These are phyloP conservation scores for Congeria kusceri DNA, from an alignment of 2,888 invertebrate species.

Conservation along the genomic window DNA sequence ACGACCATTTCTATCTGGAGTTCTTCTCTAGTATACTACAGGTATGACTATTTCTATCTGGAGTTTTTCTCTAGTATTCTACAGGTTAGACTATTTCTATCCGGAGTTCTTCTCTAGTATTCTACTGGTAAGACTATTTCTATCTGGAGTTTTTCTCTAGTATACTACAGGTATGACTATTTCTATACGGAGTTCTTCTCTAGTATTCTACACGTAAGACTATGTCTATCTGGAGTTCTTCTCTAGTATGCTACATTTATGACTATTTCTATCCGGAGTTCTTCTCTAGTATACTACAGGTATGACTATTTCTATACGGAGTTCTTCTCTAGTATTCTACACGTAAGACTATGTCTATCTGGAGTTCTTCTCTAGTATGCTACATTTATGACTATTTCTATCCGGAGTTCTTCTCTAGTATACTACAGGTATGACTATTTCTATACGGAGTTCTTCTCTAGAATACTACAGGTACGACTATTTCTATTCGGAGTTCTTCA, in stretches of 20 bases:
- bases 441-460: no score
- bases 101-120: no score
- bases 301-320: conserved; percentile 93
- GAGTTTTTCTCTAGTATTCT: conserved; percentile 93
- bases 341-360: conserved; percentile 87
- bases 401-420: conserved; percentile 93
- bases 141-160: conserved; percentile 94
- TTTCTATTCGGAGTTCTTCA: conserved; percentile 93
- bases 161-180: conserved; percentile 89
- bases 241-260: conserved; percentile 91
- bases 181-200: no score
- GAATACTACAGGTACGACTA: no score
- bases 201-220: no score
- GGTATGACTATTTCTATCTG: conserved; percentile 92
- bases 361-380: no score
- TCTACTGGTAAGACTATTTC: no score
- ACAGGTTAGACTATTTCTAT: conserved; percentile 87
- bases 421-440: conserved; percentile 89
- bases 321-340: conserved; percentile 92
- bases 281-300: no score
- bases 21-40: no score
- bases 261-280: neutral
- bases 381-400: no score
- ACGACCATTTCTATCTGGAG: conserved; percentile 62
- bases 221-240: conserved; percentile 94